Base-by-base conservation (phyloP, 2,797 vertebrate species). In the Pangasius mekongensis region DNA sequence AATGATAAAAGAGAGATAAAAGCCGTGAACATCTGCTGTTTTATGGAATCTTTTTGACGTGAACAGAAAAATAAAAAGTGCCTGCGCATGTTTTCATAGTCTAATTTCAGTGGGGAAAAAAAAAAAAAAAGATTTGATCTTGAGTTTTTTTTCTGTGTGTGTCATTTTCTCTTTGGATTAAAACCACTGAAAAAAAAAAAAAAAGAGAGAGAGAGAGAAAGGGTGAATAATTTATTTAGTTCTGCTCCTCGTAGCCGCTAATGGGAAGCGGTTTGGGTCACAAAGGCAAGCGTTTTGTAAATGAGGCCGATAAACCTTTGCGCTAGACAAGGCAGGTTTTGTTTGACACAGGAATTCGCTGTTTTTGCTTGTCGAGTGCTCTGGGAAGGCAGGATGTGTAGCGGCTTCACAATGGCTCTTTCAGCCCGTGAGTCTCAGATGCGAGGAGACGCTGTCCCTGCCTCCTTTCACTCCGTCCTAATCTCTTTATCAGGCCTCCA, bases 211-310 rank as follows among this genome's bases (percentile, higher is more conserved):
- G n/a, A n/a, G n/a, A 92, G 89, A 80, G 33, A 73, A 86, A 54
- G 92, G 91, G 93, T 93, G 95, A 96, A 96, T 91, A 95, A 97
- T 96, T 96, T 95, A 95, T 96, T 96, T 96, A 95, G 94, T 94
- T 94, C 93, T 94, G 92, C 94, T 94, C 92, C 93, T 96, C 94
- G 94, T 95, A 87, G 94, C 93, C 93, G 93, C 94, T 96, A 96
- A 96, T 95, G 89, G 94, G 94, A 95, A 96, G 95, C 95, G 94
- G 94, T 96, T 95, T 94, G 94, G 88, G 93, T 94, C 93, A 97
- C 96, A 97, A 97, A 93, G 95, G 95, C 93, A 95, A 96, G 96
- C 95, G 96, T 97, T 85, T 97, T 97, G 96, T 97, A 97, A 97
- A 96, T 97, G 95, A 93, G 95, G 94, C 95, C 95, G 96, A 97